Percentiles rank a stretch among this genome's conserved stretches.
Evolutionary conservation across 2,797 vertebrate species (phyloP).

Genomic region (Enteromius argenteus): DNA sequence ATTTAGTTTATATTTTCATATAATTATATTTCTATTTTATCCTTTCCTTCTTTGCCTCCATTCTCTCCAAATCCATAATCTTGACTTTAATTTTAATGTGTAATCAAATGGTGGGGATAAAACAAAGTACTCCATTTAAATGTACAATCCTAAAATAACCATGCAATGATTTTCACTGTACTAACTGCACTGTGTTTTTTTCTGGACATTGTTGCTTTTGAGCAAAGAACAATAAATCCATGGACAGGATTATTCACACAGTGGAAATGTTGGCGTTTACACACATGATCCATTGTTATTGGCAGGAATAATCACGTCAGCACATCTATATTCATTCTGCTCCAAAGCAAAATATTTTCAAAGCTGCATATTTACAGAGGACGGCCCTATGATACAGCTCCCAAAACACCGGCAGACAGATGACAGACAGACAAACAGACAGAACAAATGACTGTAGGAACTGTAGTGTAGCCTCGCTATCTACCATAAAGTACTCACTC

Average conservation of each 20-base stretch:
- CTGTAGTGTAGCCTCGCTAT: not conserved
- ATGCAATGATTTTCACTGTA: not conserved
- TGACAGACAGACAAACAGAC: slow-evolving; percentile 1
- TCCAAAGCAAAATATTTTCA: slow-evolving; percentile 36
- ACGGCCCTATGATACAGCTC: not conserved
- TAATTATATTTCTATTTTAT: not conserved
- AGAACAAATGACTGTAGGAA: not conserved
- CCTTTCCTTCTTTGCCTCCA: not conserved
- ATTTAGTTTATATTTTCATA: not conserved
- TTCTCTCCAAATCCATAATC: not conserved
- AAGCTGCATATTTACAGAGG: slow-evolving; percentile 10
- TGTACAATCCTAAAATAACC: not conserved
- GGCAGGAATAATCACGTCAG: slow-evolving; percentile 5
- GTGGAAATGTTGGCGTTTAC: not conserved
- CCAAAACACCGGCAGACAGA: not conserved
- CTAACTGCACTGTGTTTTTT: not conserved
- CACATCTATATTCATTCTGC: slow-evolving; percentile 9
- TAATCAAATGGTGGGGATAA: not conserved
- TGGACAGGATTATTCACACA: slow-evolving; percentile 8
- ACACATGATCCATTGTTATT: slow-evolving; percentile 23
- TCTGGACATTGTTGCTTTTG: not conserved
- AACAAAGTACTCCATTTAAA: not conserved
- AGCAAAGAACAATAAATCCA: not conserved
- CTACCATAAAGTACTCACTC: not conserved
- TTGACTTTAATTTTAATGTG: not conserved